A percentile compares a stretch with the other conserved stretches of the same genome.
These are phyloP conservation scores for Pseudomugil tenellus DNA, from an alignment of 2,797 vertebrate species.

Conservation along the genomic window DNA sequence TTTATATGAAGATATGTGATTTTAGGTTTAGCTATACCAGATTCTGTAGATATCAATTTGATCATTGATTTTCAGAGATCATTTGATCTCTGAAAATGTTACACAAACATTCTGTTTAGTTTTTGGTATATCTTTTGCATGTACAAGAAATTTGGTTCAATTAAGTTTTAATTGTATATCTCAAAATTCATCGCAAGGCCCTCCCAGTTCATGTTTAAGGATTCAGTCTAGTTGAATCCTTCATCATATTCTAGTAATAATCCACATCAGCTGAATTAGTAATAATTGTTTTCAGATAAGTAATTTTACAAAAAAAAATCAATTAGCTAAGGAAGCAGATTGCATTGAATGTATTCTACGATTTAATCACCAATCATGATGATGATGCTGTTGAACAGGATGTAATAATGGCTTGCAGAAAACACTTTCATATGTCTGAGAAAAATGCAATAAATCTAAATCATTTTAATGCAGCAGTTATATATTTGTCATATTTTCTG, in stretches of 20 bases:
- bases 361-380: too few relatives aligned
- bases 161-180: background rate
- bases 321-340: background rate
- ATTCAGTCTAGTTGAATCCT: background rate
- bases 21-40: conserved; percentile 69
- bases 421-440: conserved; percentile 88
- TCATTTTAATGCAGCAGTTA: conserved; percentile 44
- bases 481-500: conserved; percentile 7
- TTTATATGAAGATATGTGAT: conserved; percentile 71
- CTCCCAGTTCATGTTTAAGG: background rate
- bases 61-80: too few relatives aligned
- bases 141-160: conserved; percentile 31
- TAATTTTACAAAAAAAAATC: background rate
- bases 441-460: conserved; percentile 85
- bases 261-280: background rate
- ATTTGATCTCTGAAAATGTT: conserved; percentile 11
- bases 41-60: conserved; percentile 71
- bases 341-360: background rate
- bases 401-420: conserved; percentile 86
- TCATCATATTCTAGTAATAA: background rate
- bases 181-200: too few relatives aligned
- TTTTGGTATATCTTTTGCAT: conserved; percentile 82
- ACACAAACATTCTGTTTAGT: conserved; percentile 51
- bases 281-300: background rate
- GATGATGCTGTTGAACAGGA: too few relatives aligned